Evolutionary conservation across 2,888 invertebrate genomes (phyloP), one percentile per base, ranked within the genome.

Genomic region (Epinotia bilunana): DNA sequence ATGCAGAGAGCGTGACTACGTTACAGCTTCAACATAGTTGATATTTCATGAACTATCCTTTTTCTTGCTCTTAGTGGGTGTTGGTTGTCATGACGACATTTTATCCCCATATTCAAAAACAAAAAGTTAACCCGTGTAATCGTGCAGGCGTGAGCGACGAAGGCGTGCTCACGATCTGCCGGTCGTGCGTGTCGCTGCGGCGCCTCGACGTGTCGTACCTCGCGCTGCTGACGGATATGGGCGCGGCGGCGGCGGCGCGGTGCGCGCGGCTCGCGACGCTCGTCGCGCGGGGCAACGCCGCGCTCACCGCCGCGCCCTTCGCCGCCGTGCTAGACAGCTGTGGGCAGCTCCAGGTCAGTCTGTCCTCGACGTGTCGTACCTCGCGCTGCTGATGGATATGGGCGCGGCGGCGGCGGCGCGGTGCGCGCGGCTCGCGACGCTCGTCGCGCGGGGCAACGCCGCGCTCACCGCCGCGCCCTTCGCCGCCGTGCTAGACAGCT

Each of bases 151-250:
- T 92, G 60, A 79, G 86, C 77, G 91, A 93, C 85, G 92, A 90
- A 57, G 90, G 90, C 74, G 58, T 93, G 49, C 2, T 65, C 16
- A 85, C 87, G 18, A 80, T 91, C 78, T 88, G 89, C 79, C 77
- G 77, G 28, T 78, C 82, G 11, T 92, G 92, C 83, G 61, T 79
- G n/a, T 20, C 65, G 76, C 86, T 93, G 78, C 18, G 55, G 16
- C 65, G 71, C 9, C 84, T 92, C 16, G 91, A 93, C 86, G 83
- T 91, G 81, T 93, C 93, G 77, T 91, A 92, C 87, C 87, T 93
- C 39, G 87, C 82, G 71, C 83, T 74, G 78, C 81, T 93, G 63
- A 76, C 78, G 16, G 90, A 90, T 85, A 78, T 76, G 0, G 91
- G 91, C 1, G 77, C 87, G 76, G 80, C 83, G 7, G 77, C 77